A percentile compares a stretch with the other conserved stretches of the same genome.
phyloP scores from a whole-genome alignment of 2,888 invertebrate genomes.

The Terebella lapidaria region DNA sequence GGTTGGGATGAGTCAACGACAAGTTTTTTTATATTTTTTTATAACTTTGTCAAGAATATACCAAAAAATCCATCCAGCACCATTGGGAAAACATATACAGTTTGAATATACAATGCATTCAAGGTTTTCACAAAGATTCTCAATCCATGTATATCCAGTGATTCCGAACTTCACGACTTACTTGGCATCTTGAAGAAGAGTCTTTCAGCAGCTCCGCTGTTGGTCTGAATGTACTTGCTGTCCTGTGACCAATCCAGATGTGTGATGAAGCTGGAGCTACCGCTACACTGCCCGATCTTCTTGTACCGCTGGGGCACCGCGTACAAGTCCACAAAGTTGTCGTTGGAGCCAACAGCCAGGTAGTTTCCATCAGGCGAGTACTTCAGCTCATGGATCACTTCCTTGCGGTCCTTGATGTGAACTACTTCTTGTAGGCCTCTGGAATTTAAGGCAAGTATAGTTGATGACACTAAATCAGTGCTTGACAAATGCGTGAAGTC shows the following conservation, averaged over 20 bases:
- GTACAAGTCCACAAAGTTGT: conserved; percentile 54
- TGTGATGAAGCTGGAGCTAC: conserved; percentile 54
- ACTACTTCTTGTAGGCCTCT: conserved; percentile 50
- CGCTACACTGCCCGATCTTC: conserved; percentile 46
- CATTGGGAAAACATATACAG: too few species aligned
- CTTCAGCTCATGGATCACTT: conserved; percentile 54
- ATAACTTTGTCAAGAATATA: neutral
- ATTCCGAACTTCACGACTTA: too few species aligned
- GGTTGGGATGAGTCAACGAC: too few species aligned
- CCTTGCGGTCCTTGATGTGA: conserved; percentile 50
- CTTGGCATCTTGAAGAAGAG: conserved; percentile 52
- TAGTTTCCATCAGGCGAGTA: conserved; percentile 53
- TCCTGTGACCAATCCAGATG: conserved; percentile 56
- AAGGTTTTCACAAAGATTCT: too few species aligned
- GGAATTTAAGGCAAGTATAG: conserved; percentile 6
- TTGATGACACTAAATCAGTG: too few species aligned
- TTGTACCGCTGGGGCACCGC: conserved; percentile 38
- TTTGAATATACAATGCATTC: too few species aligned
- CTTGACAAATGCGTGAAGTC: too few species aligned
- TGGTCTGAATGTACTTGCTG: conserved; percentile 52
- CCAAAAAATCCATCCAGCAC: neutral
- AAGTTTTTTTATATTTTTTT: neutral
- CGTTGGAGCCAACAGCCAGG: conserved; percentile 55
- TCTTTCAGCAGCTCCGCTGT: conserved; percentile 52
- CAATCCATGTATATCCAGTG: too few species aligned